These are phyloP conservation scores for Rhinolophus sinicus DNA, from an alignment of 2,113 vertebrate species.

Conservation along the genomic window DNA sequence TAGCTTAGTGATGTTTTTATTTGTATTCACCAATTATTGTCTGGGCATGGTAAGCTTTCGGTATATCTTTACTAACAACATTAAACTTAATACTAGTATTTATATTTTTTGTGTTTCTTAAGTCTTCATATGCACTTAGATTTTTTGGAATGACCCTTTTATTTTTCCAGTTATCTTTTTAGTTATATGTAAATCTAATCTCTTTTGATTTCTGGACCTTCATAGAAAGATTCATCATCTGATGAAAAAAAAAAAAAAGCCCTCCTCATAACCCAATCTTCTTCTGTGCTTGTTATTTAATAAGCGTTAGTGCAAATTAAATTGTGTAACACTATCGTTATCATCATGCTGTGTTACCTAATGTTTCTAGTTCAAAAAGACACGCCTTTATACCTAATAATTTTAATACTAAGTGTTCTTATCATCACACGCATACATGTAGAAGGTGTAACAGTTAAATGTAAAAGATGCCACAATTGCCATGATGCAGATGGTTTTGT, in stretches of 20 bases:
- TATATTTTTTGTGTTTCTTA: no score
- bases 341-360: not conserved
- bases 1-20: no score
- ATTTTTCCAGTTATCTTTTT: no score
- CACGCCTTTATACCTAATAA: not conserved
- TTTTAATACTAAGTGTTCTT: not conserved
- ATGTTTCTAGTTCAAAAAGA: not conserved
- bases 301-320: not conserved
- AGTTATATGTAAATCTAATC: not conserved
- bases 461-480: not conserved
- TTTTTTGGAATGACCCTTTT: no score
- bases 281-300: not conserved
- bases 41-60: no score
- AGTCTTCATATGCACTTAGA: no score
- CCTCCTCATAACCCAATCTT: not conserved
- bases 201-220: not conserved
- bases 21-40: no score
- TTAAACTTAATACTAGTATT: no score
- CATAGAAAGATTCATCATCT: not conserved
- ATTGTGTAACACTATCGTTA: not conserved
- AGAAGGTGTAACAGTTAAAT: not conserved
- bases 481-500: not conserved
- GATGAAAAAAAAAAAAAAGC: not conserved
- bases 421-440: not conserved
- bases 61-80: no score